phyloP scores from a whole-genome alignment of 2,113 vertebrate genomes.

The Falcunculus frontatus region DNA sequence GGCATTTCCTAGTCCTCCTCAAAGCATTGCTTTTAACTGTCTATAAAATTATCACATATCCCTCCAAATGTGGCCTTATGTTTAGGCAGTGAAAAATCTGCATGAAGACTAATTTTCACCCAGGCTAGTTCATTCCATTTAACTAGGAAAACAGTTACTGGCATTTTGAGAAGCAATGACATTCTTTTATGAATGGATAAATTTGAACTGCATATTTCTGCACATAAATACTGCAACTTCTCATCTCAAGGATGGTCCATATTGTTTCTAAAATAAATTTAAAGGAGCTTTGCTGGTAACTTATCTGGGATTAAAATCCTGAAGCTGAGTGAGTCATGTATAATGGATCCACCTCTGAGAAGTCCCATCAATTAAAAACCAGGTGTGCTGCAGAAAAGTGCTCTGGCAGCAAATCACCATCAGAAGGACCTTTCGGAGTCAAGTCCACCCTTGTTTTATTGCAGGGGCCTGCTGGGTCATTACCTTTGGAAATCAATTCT shows the following conservation, averaged over 20 bases:
- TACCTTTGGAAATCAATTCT: conserved; percentile 7
- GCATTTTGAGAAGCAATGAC: neutral
- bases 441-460: neutral
- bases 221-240: neutral
- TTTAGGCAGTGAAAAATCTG: neutral
- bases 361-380: neutral
- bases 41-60: neutral
- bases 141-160: neutral
- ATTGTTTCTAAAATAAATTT: neutral
- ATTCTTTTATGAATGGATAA: neutral
- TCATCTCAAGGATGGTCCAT: neutral
- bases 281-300: neutral
- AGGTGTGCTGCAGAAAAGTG: neutral
- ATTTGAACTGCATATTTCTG: neutral
- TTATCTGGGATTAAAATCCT: neutral
- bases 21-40: neutral
- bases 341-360: neutral
- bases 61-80: neutral
- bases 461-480: neutral
- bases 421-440: neutral
- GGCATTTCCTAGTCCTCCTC: neutral
- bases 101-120: neutral
- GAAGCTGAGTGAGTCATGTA: neutral
- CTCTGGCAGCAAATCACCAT: neutral
- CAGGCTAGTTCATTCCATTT: neutral